A percentile compares a stretch with the other conserved stretches of the same genome.
Evolutionary conservation across 30 jellyfish, hydroid and myxozoan genomes (phyloP).

Genomic region (Cassiopea xamachana): DNA sequence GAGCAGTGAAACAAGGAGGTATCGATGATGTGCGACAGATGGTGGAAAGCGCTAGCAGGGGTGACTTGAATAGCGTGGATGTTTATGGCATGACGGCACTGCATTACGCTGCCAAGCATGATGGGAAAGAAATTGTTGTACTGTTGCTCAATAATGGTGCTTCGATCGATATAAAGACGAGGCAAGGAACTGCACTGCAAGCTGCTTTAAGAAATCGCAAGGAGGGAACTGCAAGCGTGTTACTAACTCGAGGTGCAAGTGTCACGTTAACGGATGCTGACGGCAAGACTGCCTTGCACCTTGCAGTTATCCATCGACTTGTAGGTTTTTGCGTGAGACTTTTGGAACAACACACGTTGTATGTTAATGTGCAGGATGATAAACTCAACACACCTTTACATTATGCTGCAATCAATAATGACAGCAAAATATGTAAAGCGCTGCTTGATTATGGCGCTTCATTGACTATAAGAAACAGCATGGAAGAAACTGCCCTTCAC

Average conservation of each 20-base stretch:
- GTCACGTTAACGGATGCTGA: constrained; percentile 23
- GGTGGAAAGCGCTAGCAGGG: neutral
- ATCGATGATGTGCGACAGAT: neutral
- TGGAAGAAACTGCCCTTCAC: constrained; percentile 34
- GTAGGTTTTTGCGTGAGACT: neutral
- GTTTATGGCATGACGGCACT: constrained; percentile 16
- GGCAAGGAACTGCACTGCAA: neutral
- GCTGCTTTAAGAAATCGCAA: constrained; percentile 36
- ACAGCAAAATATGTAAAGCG: constrained; percentile 30
- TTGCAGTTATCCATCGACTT: constrained; percentile 49
- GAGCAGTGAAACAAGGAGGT: neutral
- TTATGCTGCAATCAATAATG: constrained; percentile 45
- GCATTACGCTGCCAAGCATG: constrained; percentile 30
- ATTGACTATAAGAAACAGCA: neutral
- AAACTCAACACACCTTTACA: constrained; percentile 49
- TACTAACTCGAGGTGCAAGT: constrained; percentile 42
- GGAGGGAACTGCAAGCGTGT: constrained; percentile 18
- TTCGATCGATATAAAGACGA: neutral
- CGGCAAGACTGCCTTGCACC: constrained; percentile 58
- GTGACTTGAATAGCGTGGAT: neutral
- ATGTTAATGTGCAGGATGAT: constrained; percentile 16
- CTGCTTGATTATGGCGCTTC: constrained; percentile 46
- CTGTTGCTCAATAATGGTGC: constrained; percentile 8
- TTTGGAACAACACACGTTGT: constrained; percentile 7
- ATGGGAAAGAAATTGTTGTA: neutral